These are phyloP conservation scores for Siphamia tubifer DNA, from an alignment of 2,113 vertebrate species.

Conservation along the genomic window DNA sequence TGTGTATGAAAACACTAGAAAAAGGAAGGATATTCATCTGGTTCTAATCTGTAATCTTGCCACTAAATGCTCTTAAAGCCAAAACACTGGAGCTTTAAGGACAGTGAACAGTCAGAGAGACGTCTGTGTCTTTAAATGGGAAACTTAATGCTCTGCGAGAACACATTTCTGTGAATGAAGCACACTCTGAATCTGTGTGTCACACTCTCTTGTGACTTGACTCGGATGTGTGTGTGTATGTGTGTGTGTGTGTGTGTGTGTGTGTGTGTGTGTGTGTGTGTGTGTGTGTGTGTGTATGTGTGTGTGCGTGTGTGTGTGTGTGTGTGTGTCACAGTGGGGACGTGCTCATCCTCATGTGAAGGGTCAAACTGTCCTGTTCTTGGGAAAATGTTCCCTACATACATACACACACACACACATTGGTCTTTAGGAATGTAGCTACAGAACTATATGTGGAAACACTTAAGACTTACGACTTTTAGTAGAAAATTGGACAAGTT, in stretches of 20 bases:
- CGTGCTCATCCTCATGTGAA: conserved; percentile 6
- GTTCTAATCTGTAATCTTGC: not conserved
- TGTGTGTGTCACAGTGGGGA: not conserved
- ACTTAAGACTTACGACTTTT: too few relatives aligned
- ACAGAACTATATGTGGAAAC: too few relatives aligned
- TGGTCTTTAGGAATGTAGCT: not conserved
- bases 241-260: too few relatives aligned
- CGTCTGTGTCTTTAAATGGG: not conserved
- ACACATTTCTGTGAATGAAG: conserved; percentile 17
- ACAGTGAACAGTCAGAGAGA: not conserved
- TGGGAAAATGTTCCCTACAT: not conserved
- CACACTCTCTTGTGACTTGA: conserved; percentile 29
- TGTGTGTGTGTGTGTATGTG: too few relatives aligned
- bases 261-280: too few relatives aligned
- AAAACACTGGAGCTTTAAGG: too few relatives aligned
- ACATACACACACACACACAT: not conserved
- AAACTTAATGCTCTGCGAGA: not conserved
- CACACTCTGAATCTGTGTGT: conserved; percentile 11
- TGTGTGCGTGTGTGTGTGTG: not conserved
- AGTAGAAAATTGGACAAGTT: too few relatives aligned
- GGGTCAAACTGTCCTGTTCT: not conserved
- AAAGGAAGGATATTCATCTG: too few relatives aligned
- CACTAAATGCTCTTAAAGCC: too few relatives aligned
- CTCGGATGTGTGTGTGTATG: not conserved
- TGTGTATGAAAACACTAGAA: too few relatives aligned